phyloP scores from a whole-genome alignment of 1,140 invertebrate genomes.

The Wiebesia pumilae region DNA sequence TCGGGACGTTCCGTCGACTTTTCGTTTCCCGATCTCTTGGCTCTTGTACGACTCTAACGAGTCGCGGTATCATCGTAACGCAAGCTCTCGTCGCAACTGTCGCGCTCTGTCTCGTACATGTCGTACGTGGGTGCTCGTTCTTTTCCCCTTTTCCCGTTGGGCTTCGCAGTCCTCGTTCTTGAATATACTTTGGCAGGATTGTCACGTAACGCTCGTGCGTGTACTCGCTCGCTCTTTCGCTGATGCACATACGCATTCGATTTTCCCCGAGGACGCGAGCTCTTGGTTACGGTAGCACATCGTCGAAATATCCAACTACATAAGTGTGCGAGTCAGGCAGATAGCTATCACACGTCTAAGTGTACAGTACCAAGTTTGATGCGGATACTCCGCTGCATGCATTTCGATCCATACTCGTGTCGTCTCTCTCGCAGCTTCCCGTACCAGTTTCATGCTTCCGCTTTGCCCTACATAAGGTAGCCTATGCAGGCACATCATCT shows the following conservation, averaged over 20 bases:
- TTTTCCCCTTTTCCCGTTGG: not conserved
- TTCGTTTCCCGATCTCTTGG: not conserved
- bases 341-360: not conserved
- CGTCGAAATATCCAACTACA: not conserved
- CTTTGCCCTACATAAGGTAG: not conserved
- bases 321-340: not conserved
- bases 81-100: not conserved
- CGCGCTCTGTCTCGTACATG: not conserved
- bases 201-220: slow-evolving; percentile 53
- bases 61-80: not conserved
- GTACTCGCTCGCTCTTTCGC: not conserved
- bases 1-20: not conserved
- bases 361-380: not conserved
- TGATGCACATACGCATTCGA: not conserved
- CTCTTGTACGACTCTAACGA: too few species aligned
- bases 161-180: not conserved
- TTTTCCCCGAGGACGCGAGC: not conserved
- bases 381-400: slow-evolving; percentile 14
- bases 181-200: slow-evolving; percentile 55
- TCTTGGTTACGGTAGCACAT: not conserved
- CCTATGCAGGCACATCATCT: slow-evolving; percentile 18
- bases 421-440: not conserved
- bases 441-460: not conserved
- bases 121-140: not conserved
- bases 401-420: slow-evolving; percentile 30